Base-by-base conservation (phyloP, 2,797 vertebrate genomes). In the Chelon labrosus region DNA sequence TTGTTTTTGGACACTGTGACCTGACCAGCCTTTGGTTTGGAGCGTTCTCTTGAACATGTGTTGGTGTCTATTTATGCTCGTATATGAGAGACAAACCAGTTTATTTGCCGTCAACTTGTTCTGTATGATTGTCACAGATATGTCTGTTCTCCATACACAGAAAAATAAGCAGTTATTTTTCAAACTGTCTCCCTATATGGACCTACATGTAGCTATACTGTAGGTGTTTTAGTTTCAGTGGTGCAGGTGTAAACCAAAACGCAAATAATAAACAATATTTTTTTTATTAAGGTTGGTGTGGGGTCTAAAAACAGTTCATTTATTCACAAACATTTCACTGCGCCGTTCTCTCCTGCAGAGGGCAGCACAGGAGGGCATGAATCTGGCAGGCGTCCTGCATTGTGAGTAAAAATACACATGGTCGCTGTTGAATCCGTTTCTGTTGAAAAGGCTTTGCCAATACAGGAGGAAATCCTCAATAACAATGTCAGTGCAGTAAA, bases 181-280 rank as follows among this genome's bases (percentile, higher is more conserved):
- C 42, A 17, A 13, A 5, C 14, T 5, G 14, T 47, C 16, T 64
- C 10, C n/a, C 0, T 7, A 20, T 31, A 38, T 11, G 16, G 53
- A 57, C 20, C 7, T 58, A 14, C 60, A 72, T 17, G 42, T 58
- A 0, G 16, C 51, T 25, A n/a, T 27, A 14, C 35, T 47, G 25
- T 50, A 57, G 39, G 16, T 39, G 12, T 62, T 57, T 60, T 66
- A 25, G 10, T 68, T 59, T 60, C n/a, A 19, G 27, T 65, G 7
- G 22, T 42, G 17, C 22, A 69, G 56, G 73, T 85, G 62, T 80
- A 46, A 71, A 59, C 17, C 52, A 64, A 1, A 25, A 58, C 44
- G 63, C 38, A 67, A 68, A 82, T 82, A 90, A 90, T 90, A 92
- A 92, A 92, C 46, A 64, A 31, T 56, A 62, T 68, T 81, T 68